phyloP scores from a whole-genome alignment of 2,888 invertebrate genomes.

The Lasioglossum villosulum region DNA sequence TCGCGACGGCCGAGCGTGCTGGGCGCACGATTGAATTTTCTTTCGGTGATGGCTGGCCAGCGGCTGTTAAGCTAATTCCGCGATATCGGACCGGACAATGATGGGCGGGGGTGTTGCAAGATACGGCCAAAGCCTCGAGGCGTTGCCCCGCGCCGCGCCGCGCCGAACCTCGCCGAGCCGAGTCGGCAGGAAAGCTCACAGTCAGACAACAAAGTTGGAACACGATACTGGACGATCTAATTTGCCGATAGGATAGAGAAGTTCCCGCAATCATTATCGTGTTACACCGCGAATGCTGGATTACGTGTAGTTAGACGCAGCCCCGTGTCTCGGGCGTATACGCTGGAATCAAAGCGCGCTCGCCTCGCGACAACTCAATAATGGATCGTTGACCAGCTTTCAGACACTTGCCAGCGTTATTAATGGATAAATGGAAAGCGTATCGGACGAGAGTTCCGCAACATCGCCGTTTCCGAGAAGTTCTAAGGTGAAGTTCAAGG shows the following conservation, averaged over 20 bases:
- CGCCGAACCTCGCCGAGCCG: neutral
- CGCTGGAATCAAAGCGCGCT: slow-evolving; percentile 45
- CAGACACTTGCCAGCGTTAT: slow-evolving; percentile 45
- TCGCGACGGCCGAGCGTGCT: slow-evolving; percentile 1
- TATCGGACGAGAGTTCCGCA: slow-evolving; percentile 61
- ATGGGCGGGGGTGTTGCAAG: slow-evolving; percentile 43
- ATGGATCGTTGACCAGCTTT: slow-evolving; percentile 48
- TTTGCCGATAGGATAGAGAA: slow-evolving; percentile 71
- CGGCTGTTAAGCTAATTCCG: slow-evolving; percentile 64
- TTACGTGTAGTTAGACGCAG: slow-evolving; percentile 43
- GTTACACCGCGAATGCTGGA: slow-evolving; percentile 68
- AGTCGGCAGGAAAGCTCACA: slow-evolving; percentile 48
- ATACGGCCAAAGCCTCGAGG: slow-evolving; percentile 49
- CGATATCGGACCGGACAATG: slow-evolving; percentile 31
- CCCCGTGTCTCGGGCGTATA: slow-evolving; percentile 28
- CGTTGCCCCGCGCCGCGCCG: slow-evolving; percentile 48
- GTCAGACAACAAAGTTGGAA: slow-evolving; percentile 70
- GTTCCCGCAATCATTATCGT: slow-evolving; percentile 73
- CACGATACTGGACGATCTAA: slow-evolving; percentile 73
- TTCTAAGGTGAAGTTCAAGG: slow-evolving; percentile 41
- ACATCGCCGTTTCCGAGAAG: slow-evolving; percentile 29
- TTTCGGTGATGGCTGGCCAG: slow-evolving; percentile 59
- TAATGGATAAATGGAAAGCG: slow-evolving; percentile 57
- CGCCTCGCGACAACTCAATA: slow-evolving; percentile 49
- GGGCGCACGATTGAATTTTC: slow-evolving; percentile 66